These are phyloP conservation scores for Actinernus sp. DNA, from an alignment of 92 coral and sea anemone species.

Conservation along the genomic window DNA sequence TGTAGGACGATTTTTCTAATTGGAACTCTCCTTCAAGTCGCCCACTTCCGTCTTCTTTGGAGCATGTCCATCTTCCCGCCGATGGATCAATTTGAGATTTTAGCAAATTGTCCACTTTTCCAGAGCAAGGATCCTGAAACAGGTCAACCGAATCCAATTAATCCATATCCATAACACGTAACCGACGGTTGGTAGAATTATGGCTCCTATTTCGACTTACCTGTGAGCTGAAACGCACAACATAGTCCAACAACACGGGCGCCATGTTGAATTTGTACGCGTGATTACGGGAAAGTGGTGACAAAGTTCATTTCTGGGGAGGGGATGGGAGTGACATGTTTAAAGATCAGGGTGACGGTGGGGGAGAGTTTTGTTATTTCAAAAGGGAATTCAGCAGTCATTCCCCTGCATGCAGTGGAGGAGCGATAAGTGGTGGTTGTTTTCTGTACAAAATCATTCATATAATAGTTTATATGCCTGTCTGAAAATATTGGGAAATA, in stretches of 20 bases:
- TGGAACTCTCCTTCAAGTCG: conserved; percentile 89
- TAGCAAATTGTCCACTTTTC: conserved; percentile 80
- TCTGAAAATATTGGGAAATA: no score
- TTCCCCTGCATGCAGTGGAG: no score
- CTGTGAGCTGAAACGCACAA: conserved; percentile 85
- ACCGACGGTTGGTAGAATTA: neutral
- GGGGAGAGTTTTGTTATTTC: no score
- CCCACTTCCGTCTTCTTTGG: conserved; percentile 60
- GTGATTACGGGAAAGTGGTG: conserved; percentile 75
- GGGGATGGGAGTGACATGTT: neutral
- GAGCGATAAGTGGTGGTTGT: no score
- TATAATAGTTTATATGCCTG: no score
- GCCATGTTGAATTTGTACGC: conserved; percentile 75
- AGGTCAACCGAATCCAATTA: neutral
- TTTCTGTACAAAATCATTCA: no score
- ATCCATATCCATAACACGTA: neutral
- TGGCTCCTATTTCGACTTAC: conserved; percentile 10
- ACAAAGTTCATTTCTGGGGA: conserved; percentile 13
- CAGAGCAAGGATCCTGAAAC: conserved; percentile 56
- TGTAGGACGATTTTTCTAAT: conserved; percentile 73
- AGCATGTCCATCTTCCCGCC: conserved; percentile 73
- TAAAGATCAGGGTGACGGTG: no score
- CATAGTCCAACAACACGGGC: conserved; percentile 60
- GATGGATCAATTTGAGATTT: conserved; percentile 40
- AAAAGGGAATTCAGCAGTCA: no score